Evolutionary conservation across 2,888 invertebrate genomes (phyloP).

Genomic region (Epicampocera succincta): DNA sequence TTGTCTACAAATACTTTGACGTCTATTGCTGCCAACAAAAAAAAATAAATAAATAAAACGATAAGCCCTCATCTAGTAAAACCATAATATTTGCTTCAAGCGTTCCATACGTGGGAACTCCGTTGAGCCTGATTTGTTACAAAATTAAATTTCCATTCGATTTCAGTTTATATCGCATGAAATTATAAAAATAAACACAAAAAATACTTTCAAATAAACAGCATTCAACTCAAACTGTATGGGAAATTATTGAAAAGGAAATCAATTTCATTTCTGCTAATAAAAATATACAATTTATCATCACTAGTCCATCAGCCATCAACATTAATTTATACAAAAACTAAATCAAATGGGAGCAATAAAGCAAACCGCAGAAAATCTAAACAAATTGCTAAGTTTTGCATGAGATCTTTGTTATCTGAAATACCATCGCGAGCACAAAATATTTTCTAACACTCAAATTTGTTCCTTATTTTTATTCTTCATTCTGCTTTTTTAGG

Average conservation of each 20-base stretch:
- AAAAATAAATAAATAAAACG: background rate
- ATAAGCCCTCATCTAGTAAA: slow-evolving; percentile 34
- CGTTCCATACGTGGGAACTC: slow-evolving; percentile 51
- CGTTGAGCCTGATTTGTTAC: slow-evolving; percentile 40
- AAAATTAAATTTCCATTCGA: slow-evolving; percentile 50
- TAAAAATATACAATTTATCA: slow-evolving; percentile 69
- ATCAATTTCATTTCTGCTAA: slow-evolving; percentile 51
- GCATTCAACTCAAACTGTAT: slow-evolving; percentile 14
- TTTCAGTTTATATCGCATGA: slow-evolving; percentile 32
- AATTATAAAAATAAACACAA: slow-evolving; percentile 57
- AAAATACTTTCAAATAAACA: slow-evolving; percentile 43
- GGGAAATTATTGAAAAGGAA: slow-evolving; percentile 25
- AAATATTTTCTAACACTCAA: slow-evolving; percentile 64
- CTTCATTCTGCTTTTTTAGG: slow-evolving; percentile 1
- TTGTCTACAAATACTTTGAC: slow-evolving; percentile 68
- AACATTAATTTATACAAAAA: slow-evolving; percentile 52
- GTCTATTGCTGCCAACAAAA: slow-evolving; percentile 43
- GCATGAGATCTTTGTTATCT: slow-evolving; percentile 35
- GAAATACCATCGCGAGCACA: slow-evolving; percentile 30
- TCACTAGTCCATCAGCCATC: slow-evolving; percentile 65
- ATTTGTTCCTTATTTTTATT: slow-evolving; percentile 8
- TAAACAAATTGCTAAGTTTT: slow-evolving; percentile 58
- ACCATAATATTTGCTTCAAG: slow-evolving; percentile 3
- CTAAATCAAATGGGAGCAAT: slow-evolving; percentile 16
- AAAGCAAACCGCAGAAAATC: slow-evolving; percentile 25